Conservation (phyloP, 2,797 vertebrate species). For the Galaxias olidus region DNA sequence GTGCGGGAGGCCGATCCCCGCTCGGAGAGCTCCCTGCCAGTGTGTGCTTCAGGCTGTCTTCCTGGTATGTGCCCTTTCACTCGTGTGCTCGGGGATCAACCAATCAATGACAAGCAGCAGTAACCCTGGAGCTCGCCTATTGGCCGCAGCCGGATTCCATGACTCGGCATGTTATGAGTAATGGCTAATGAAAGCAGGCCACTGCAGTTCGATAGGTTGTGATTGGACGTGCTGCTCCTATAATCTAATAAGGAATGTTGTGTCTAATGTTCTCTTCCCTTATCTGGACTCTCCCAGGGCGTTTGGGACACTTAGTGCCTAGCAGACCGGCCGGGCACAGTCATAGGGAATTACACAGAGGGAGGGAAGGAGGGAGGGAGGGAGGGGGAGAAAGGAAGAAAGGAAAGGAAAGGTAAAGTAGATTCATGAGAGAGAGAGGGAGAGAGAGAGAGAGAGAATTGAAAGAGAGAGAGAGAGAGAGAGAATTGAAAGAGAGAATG, state of each 20-base stretch:
- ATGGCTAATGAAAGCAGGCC: slow-evolving; percentile 64
- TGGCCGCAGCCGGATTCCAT: slow-evolving; percentile 69
- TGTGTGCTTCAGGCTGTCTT: slow-evolving; percentile 69
- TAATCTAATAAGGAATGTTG: not conserved
- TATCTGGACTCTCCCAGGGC: no score
- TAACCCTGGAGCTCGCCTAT: slow-evolving; percentile 65
- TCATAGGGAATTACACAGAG: not conserved
- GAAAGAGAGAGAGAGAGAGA: not conserved
- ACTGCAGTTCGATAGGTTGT: slow-evolving; percentile 54
- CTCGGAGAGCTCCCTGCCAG: slow-evolving; percentile 51
- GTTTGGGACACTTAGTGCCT: not conserved
- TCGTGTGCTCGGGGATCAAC: slow-evolving; percentile 65
- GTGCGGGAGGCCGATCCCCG: slow-evolving; percentile 20
- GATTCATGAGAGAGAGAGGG: not conserved
- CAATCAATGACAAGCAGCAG: slow-evolving; percentile 72
- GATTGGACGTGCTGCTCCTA: not conserved
- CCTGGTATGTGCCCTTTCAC: slow-evolving; percentile 75
- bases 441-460: not conserved
- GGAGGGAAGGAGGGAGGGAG: not conserved
- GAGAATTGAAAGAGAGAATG: not conserved
- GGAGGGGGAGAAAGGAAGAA: not conserved
- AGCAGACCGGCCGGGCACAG: not conserved
- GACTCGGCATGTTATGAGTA: slow-evolving; percentile 70
- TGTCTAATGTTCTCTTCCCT: not conserved
- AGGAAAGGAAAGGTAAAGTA: not conserved